These are phyloP conservation scores for Cecidostiba fungosa DNA, from an alignment of 2,888 invertebrate genomes.

Conservation along the genomic window DNA sequence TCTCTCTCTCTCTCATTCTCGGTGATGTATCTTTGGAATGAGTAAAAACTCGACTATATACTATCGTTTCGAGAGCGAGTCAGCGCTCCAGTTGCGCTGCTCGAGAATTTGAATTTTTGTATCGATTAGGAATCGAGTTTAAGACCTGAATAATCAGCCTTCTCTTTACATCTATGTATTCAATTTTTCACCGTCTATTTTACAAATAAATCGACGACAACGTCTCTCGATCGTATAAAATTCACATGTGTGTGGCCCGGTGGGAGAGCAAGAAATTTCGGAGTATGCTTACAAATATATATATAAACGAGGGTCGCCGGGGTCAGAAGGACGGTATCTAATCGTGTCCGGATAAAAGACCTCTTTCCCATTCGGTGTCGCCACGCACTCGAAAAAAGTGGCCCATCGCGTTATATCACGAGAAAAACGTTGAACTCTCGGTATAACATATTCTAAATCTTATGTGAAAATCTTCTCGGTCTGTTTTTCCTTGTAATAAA, in stretches of 20 bases:
- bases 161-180: too few relatives aligned
- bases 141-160: background rate
- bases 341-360: slow-evolving; percentile 24
- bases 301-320: background rate
- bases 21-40: background rate
- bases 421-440: background rate
- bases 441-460: too few relatives aligned
- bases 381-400: background rate
- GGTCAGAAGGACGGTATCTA: slow-evolving; percentile 23
- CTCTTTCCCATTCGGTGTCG: background rate
- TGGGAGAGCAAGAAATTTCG: slow-evolving; percentile 15
- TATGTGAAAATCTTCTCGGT: background rate
- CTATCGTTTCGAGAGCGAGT: background rate
- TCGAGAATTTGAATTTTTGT: background rate
- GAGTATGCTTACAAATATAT: background rate
- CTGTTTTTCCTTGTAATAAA: background rate
- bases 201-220: too few relatives aligned
- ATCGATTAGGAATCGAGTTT: background rate
- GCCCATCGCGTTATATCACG: background rate
- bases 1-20: background rate
- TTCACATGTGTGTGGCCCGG: background rate
- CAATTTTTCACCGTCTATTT: too few relatives aligned
- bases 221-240: too few relatives aligned
- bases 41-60: slow-evolving; percentile 20
- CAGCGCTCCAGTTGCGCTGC: background rate